Evolutionary conservation across 2,888 invertebrate species (phyloP), one percentile per base, ranked within the genome.

Genomic region (Acronicta alni): DNA sequence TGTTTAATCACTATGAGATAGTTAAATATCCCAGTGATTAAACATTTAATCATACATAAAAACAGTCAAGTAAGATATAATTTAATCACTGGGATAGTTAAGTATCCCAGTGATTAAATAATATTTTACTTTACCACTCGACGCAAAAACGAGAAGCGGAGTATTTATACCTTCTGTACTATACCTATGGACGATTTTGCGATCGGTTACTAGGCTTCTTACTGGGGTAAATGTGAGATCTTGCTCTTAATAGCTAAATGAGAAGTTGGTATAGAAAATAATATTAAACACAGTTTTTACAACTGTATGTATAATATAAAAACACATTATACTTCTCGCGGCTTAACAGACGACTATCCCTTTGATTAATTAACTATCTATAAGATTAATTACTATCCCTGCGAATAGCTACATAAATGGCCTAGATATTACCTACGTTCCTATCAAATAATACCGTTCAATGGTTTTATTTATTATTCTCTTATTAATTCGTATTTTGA

Each of bases 371-470:
- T 20, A 17, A 53, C 43, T 51, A 51, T 51, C 66, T 12, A 6
- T n/a, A 14, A 17, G 4, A 35, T 55, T 41, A 56, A 56, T 32
- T 0, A 1, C 15, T 48, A 46, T 26, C 48, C n/a, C 23, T 16
- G 10, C 12, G 15, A 39, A 35, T 49, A 52, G 20, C 38, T 12
- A 43, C 39, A 14, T 4, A 0, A 26, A 41, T 46, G 57, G 56
- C 53, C 48, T 65, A 58, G 35, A 43, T 49, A 61, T 62, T 55
- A 61, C 44, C 49, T 67, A 55, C 52, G 79, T 80, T 80, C 80
- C 80, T 80, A 81, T 61, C 47, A 44, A 63, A 45, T 66, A 57
- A 26, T 63, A 73, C 53, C 56, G 45, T 57, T 65, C 23, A 57
- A 75, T 57, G 62, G 67, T 52, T 71, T 75, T 59, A 66, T 59